These are phyloP conservation scores for Holocentrus rufus DNA, from an alignment of 2,797 vertebrate genomes.

Conservation along the genomic window DNA sequence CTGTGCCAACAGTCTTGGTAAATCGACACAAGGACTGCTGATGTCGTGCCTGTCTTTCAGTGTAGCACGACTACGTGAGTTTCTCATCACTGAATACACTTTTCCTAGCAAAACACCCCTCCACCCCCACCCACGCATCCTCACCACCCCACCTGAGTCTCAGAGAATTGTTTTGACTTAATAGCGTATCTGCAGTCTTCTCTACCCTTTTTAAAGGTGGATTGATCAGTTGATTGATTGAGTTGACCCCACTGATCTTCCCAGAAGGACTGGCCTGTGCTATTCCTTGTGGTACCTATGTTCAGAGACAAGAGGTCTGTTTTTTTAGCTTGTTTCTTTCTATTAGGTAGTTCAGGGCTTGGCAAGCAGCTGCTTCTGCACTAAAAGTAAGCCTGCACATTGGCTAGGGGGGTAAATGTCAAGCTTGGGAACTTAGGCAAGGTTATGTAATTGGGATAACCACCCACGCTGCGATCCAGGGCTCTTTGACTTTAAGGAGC, in stretches of 20 bases:
- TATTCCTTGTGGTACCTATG: slow-evolving; percentile 44
- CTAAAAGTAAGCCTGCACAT: slow-evolving; percentile 7
- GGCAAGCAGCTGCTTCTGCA: slow-evolving; percentile 7
- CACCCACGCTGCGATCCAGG: slow-evolving; percentile 5
- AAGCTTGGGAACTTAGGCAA: not conserved
- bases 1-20: too few species aligned
- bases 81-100: slow-evolving; percentile 3
- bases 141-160: not conserved
- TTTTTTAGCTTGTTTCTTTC: too few species aligned
- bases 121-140: too few species aligned
- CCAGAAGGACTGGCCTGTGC: slow-evolving; percentile 17
- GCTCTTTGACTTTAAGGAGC: slow-evolving; percentile 6
- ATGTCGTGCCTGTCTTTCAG: not conserved
- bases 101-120: not conserved
- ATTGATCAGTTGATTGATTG: too few species aligned
- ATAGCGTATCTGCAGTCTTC: slow-evolving; percentile 1
- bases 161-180: slow-evolving; percentile 38
- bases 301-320: slow-evolving; percentile 15
- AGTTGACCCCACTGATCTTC: slow-evolving; percentile 56
- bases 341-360: slow-evolving; percentile 14
- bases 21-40: not conserved
- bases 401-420: slow-evolving; percentile 31
- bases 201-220: slow-evolving; percentile 18
- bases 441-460: slow-evolving; percentile 1
- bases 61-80: not conserved